phyloP scores from a whole-genome alignment of 2,113 vertebrate genomes.

The Oreochromis spilurus region DNA sequence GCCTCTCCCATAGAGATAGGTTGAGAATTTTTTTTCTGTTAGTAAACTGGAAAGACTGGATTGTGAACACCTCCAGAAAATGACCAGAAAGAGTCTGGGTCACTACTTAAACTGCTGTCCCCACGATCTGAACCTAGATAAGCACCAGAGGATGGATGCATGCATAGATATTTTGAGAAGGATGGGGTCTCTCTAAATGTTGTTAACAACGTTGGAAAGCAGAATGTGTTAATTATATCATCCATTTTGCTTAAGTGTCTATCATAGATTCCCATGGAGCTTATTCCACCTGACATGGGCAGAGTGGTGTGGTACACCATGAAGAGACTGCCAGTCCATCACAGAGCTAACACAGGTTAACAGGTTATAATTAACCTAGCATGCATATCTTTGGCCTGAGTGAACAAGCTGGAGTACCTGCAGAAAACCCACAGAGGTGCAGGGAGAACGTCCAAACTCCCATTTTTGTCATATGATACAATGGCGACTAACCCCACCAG shows the following conservation, averaged over 20 bases:
- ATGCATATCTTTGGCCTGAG: not conserved
- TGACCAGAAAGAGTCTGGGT: not conserved
- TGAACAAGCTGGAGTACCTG: not conserved
- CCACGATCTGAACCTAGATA: not conserved
- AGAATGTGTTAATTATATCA: not conserved
- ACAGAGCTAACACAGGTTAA: not conserved
- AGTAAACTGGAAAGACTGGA: not conserved
- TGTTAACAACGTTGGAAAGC: not conserved
- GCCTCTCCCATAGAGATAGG: not conserved
- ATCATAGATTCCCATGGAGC: not conserved
- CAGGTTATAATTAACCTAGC: not conserved
- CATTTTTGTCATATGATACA: not conserved
- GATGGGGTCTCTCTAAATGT: not conserved
- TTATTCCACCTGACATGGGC: not conserved
- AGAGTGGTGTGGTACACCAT: not conserved
- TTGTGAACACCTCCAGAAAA: rapidly evolving
- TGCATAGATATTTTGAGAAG: not conserved
- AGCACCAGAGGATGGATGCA: rapidly evolving
- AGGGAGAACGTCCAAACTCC: rapidly evolving
- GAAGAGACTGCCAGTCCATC: not conserved
- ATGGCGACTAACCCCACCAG: not conserved
- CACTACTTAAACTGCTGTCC: not conserved
- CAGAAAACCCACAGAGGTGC: not conserved
- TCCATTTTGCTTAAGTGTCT: not conserved
- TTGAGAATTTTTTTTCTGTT: not conserved